Conservation (phyloP, 2,888 invertebrate species). For the Acanthosepion pharaonis region DNA sequence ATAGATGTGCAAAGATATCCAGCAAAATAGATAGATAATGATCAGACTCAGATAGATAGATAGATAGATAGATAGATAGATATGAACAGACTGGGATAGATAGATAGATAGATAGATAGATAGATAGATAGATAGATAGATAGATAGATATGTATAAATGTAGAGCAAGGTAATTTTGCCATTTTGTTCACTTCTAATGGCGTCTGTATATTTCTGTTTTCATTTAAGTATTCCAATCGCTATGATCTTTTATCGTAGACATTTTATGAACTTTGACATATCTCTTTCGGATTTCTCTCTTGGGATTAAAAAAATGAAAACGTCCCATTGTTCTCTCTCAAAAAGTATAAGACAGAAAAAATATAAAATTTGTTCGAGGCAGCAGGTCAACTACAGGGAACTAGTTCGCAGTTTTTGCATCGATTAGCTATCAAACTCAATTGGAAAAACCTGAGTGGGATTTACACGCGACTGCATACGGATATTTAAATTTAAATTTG, state of each 20-base stretch:
- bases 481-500: background rate
- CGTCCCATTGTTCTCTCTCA: background rate
- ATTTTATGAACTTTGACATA: background rate
- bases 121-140: background rate
- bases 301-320: background rate
- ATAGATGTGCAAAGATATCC: too few relatives aligned
- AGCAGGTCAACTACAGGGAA: background rate
- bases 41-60: too few relatives aligned
- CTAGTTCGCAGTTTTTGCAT: background rate
- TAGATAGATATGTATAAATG: background rate
- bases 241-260: background rate
- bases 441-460: background rate
- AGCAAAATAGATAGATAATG: too few relatives aligned
- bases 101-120: background rate
- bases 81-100: background rate
- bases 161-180: background rate
- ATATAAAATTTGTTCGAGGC: background rate
- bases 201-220: background rate
- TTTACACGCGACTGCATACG: background rate
- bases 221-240: background rate
- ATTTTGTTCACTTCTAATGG: too few relatives aligned
- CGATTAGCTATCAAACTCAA: background rate
- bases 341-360: background rate
- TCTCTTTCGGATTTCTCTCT: background rate
- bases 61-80: background rate